Evolutionary conservation across 2,888 invertebrate genomes (phyloP).

Genomic region (Cyclophora punctaria): DNA sequence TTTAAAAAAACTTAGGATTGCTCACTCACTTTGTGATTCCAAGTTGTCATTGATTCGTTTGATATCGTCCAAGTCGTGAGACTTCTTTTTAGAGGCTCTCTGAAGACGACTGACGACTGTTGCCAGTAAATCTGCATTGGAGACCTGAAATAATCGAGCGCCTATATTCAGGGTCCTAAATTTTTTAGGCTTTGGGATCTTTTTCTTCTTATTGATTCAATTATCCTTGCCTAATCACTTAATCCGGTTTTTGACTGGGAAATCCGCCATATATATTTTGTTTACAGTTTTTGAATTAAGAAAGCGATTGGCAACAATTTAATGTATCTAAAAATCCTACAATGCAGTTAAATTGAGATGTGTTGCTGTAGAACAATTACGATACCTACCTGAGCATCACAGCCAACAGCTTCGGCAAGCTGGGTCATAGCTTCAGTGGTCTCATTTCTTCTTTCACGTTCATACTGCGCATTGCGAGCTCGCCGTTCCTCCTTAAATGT

Average conservation of each 20-base stretch:
- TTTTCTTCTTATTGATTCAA: too few species aligned
- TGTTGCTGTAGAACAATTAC: too few species aligned
- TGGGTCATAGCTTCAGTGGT: conserved; percentile 30
- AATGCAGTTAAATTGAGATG: too few species aligned
- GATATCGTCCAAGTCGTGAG: conserved; percentile 22
- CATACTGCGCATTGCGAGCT: conserved; percentile 42
- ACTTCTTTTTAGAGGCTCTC: conserved; percentile 8
- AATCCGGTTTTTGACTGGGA: too few species aligned
- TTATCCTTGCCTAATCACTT: too few species aligned
- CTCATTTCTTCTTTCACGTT: conserved; percentile 36
- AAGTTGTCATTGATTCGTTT: conserved; percentile 26
- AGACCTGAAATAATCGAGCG: conserved; percentile 17
- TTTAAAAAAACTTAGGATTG: background rate
- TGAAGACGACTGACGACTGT: conserved; percentile 30
- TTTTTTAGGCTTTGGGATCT: too few species aligned
- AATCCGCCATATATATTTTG: too few species aligned
- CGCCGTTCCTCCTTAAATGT: conserved; percentile 32
- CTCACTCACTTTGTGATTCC: conserved; percentile 28
- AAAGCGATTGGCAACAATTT: too few species aligned
- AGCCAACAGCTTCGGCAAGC: conserved; percentile 28
- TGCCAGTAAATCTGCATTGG: conserved; percentile 26
- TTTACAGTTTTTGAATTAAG: too few species aligned
- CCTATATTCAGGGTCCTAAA: too few species aligned
- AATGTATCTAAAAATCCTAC: too few species aligned
- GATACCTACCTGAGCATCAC: conserved; percentile 26